Conservation (phyloP, 2,888 invertebrate species). For the Eumerus sabulonum region DNA sequence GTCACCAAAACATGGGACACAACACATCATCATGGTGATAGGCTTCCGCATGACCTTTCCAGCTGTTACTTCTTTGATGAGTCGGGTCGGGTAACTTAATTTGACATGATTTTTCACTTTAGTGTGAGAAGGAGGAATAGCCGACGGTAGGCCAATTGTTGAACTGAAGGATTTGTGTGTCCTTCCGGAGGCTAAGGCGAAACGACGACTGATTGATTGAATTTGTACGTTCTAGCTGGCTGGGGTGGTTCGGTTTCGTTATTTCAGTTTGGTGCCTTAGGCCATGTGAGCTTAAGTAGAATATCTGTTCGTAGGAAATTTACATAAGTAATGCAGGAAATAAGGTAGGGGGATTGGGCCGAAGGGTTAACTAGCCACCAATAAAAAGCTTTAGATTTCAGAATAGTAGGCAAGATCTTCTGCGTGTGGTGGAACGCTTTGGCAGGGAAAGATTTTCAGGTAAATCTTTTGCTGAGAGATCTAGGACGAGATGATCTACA, state of each 20-base stretch:
- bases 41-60: slow-evolving; percentile 36
- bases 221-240: slow-evolving; percentile 43
- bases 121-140: slow-evolving; percentile 4
- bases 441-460: no score
- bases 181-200: slow-evolving; percentile 26
- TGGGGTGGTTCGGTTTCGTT: neutral
- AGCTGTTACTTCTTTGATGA: slow-evolving; percentile 24
- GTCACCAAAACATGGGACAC: slow-evolving; percentile 19
- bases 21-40: slow-evolving; percentile 9
- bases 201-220: slow-evolving; percentile 57
- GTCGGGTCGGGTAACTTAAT: slow-evolving; percentile 61
- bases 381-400: no score
- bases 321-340: no score
- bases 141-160: slow-evolving; percentile 22
- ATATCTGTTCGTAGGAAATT: no score
- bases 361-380: no score
- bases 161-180: slow-evolving; percentile 36
- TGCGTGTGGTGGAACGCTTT: no score
- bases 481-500: no score
- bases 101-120: slow-evolving; percentile 68
- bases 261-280: slow-evolving; percentile 3
- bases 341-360: no score
- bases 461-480: no score
- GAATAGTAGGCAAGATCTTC: no score
- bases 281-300: no score